Evolutionary conservation across 2,797 vertebrate species (phyloP).

Genomic region (Sciurus vulgaris): DNA sequence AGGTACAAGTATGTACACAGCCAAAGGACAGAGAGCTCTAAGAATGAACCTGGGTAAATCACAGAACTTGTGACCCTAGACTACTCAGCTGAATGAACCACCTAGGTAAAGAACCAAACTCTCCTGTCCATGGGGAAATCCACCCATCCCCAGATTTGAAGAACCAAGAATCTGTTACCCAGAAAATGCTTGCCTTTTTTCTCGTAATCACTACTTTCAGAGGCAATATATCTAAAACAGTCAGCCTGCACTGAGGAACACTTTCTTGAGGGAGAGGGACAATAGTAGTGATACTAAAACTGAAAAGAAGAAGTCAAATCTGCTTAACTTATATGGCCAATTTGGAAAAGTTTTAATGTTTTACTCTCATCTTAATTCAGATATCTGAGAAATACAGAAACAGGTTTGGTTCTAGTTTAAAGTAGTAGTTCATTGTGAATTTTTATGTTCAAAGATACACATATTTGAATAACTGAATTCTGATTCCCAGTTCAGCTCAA

Average conservation of each 20-base stretch:
- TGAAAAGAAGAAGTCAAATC: background rate
- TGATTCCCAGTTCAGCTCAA: conserved; percentile 30
- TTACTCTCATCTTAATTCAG: conserved; percentile 52
- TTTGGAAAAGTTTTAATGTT: conserved; percentile 35
- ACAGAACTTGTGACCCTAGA: background rate
- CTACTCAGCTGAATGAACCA: background rate
- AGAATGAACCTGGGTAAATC: background rate
- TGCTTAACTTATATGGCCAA: background rate
- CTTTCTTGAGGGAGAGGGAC: too few relatives aligned
- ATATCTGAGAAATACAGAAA: conserved; percentile 30
- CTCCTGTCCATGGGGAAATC: background rate
- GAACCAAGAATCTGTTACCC: background rate
- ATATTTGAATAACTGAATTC: background rate
- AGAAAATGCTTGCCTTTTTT: background rate
- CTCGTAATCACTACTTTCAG: background rate
- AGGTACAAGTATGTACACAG: background rate
- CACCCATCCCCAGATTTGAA: background rate
- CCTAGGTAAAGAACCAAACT: background rate
- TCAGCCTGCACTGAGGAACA: background rate
- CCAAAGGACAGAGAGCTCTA: background rate
- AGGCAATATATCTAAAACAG: background rate
- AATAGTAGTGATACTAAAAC: background rate
- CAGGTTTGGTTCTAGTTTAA: conserved; percentile 15
- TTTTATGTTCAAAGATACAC: conserved; percentile 11
- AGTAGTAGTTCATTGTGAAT: conserved; percentile 6